A percentile compares a stretch with the other conserved stretches of the same genome.
Conservation (phyloP, 2,113 vertebrate genomes). For the Cephalopterus ornatus region DNA sequence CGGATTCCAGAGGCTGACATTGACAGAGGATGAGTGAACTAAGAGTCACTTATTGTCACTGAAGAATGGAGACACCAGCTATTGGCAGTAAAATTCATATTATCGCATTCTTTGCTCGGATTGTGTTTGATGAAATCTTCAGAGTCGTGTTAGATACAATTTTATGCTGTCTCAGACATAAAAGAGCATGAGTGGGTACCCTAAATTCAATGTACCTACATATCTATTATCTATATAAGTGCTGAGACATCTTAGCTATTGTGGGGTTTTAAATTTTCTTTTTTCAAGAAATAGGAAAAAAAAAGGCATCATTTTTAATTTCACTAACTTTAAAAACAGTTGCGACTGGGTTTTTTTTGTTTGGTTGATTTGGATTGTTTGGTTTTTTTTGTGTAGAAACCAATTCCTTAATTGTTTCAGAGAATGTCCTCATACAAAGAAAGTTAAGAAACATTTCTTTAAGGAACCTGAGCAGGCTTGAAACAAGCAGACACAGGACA, state of each 20-base stretch:
- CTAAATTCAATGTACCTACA: neutral
- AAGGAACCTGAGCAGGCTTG: neutral
- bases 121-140: neutral
- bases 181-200: neutral
- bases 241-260: fast-evolving
- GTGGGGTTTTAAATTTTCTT: neutral
- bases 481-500: neutral
- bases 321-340: neutral
- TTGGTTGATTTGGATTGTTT: neutral
- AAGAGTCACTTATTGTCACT: neutral
- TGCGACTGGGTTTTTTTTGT: neutral
- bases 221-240: neutral
- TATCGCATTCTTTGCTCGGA: neutral
- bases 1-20: neutral
- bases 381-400: neutral
- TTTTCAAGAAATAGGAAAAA: neutral
- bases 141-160: neutral
- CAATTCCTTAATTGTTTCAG: neutral
- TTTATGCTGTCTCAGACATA: neutral
- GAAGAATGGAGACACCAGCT: neutral
- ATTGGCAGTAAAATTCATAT: neutral
- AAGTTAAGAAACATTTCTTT: neutral
- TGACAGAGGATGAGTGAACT: neutral
- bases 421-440: neutral
- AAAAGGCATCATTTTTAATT: neutral